Evolutionary conservation across 2,113 vertebrate genomes (phyloP).

Genomic region (Archilochus colubris): DNA sequence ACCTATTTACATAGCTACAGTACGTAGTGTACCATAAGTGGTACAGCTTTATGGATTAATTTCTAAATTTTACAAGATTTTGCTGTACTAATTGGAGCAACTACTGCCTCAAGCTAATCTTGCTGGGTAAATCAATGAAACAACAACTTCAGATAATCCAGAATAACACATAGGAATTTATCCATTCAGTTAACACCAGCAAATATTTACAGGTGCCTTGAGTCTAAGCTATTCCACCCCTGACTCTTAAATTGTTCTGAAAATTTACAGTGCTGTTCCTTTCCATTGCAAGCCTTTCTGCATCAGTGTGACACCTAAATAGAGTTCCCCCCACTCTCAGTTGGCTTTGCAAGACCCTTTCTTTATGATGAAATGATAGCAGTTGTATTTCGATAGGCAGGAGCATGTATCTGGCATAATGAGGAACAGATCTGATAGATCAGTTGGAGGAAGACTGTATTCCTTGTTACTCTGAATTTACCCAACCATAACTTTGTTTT

Average conservation of each 20-base stretch:
- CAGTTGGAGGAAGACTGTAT: not conserved
- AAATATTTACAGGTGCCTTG: slow-evolving; percentile 79
- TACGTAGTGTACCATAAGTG: not conserved
- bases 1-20: not conserved
- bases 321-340: not conserved
- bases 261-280: not conserved
- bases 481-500: not conserved
- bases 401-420: not conserved
- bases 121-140: not conserved
- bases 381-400: not conserved
- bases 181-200: slow-evolving; percentile 75
- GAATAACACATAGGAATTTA: not conserved
- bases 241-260: slow-evolving; percentile 10
- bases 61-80: not conserved
- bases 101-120: not conserved
- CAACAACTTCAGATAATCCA: not conserved
- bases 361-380: not conserved
- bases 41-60: not conserved
- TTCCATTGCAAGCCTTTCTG: not conserved
- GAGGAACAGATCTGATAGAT: not conserved
- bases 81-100: not conserved
- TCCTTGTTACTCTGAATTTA: slow-evolving; percentile 26
- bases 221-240: slow-evolving; percentile 18
- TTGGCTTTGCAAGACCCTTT: not conserved
- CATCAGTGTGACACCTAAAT: not conserved